Evolutionary conservation across 1,140 invertebrate genomes (phyloP), one percentile per base, ranked within the genome.

Genomic region (Cepaea nemoralis): DNA sequence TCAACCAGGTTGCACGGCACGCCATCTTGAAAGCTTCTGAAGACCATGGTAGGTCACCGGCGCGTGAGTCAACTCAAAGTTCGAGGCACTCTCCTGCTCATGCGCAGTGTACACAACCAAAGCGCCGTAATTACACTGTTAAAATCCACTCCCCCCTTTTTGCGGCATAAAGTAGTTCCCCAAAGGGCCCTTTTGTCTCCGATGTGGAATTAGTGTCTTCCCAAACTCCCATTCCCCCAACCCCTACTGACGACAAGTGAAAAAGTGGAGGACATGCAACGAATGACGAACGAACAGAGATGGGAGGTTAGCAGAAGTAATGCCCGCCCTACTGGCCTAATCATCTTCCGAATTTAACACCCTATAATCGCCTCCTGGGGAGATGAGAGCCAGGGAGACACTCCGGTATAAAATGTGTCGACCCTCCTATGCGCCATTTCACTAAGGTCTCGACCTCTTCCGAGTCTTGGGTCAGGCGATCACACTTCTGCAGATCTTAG

Each of bases 321-420:
- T 27, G 27, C 33, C 42, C 31, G 42, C 1, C 27, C n/a, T 24
- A 35, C 19, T 42, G 39, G 10, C 39, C 39, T 14, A 45, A 40
- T 50, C 73, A 50, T 50, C 31, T 33, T 45, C 10, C n/a, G n/a
- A n/a, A 35, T 12, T 19, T 24, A 1, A n/a, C 48, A 22, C 19
- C 31, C 48, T 50, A 0, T 35, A 59, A 42, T 50, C 48, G n/a
- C 31, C 33, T 35, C 22, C 48, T 33, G 48, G 27, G 45, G 42
- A 45, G 42, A 45, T 45, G 42, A 45, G 42, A 45, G n/a, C 50
- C n/a, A 33, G 27, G 8, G 74, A 76, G 74, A 39, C 48, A n/a
- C 1, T 8, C 12, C 24, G 40, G 27, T 33, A 42, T 48, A 39
- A 75, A 75, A 31, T 42, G n/a, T 75, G 33, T 33, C 16, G 0